Conservation (phyloP, 2,113 vertebrate species). For the Platichthys stellatus region DNA sequence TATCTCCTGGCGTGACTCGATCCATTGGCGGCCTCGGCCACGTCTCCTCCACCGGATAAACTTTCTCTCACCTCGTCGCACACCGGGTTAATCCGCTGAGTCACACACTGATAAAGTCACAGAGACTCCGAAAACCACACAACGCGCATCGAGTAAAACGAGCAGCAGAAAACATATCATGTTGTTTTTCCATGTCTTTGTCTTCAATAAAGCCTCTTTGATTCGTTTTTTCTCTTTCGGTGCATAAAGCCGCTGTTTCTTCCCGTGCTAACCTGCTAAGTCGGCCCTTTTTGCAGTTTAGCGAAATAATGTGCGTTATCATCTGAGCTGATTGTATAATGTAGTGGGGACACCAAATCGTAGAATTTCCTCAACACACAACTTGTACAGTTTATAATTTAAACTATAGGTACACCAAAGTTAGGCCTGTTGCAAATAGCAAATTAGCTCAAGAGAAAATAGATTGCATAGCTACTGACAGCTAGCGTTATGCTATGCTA, state of each 20-base stretch:
- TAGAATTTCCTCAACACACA: too few species aligned
- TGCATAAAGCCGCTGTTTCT: background rate
- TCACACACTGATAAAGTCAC: slow-evolving; percentile 2
- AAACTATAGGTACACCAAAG: too few species aligned
- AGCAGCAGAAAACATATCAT: background rate
- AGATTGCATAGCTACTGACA: too few species aligned
- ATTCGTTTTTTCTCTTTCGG: background rate
- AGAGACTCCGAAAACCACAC: background rate
- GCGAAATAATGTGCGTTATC: background rate
- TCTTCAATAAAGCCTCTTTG: background rate
- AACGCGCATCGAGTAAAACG: background rate
- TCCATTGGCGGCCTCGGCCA: slow-evolving; percentile 8
- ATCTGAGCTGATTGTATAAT: background rate
- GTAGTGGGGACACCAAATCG: too few species aligned
- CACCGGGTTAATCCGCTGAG: background rate
- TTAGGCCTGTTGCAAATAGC: too few species aligned
- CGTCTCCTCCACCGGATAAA: slow-evolving; percentile 53
- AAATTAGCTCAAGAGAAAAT: too few species aligned
- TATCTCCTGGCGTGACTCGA: slow-evolving; percentile 37
- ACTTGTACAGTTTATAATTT: too few species aligned
- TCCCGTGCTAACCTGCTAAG: background rate
- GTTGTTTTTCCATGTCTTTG: background rate
- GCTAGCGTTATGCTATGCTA: too few species aligned
- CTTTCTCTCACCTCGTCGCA: background rate
- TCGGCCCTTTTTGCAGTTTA: background rate